Evolutionary conservation across 2,888 invertebrate genomes (phyloP).

Genomic region (Dione juno): DNA sequence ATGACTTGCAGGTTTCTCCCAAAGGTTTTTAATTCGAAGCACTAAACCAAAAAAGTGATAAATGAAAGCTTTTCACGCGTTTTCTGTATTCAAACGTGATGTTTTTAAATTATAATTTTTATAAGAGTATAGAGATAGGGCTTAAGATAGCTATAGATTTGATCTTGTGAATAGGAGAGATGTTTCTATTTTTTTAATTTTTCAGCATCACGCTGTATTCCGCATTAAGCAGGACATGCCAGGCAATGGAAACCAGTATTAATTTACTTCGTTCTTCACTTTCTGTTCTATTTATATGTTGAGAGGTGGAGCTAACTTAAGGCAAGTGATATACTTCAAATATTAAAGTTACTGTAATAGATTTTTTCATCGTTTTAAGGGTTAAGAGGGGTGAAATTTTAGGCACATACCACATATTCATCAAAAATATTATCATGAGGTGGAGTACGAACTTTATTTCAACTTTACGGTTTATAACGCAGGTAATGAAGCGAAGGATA

Average conservation of each 20-base stretch:
- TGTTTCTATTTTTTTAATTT: neutral
- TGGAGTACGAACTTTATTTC: neutral
- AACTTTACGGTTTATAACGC: neutral
- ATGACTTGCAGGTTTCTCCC: constrained; percentile 34
- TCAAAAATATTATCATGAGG: neutral
- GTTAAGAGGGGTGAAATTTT: neutral
- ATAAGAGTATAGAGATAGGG: too few relatives aligned
- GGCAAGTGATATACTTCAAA: too few relatives aligned
- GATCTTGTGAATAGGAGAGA: too few relatives aligned
- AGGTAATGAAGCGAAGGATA: constrained; percentile 13
- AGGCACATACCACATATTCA: neutral
- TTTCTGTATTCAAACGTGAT: neutral
- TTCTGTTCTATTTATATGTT: too few relatives aligned
- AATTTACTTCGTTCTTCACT: too few relatives aligned
- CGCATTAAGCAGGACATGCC: neutral
- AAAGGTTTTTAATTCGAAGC: constrained; percentile 19
- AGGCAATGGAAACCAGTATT: neutral
- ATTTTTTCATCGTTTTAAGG: too few relatives aligned
- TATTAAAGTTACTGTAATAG: too few relatives aligned
- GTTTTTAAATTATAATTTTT: too few relatives aligned
- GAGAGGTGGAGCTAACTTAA: too few relatives aligned
- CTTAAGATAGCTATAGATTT: too few relatives aligned
- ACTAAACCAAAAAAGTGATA: constrained; percentile 17
- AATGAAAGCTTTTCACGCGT: constrained; percentile 12
- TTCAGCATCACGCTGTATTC: neutral